Base-by-base conservation (phyloP, 2,888 invertebrate genomes). In the Anthophora plumipes region DNA sequence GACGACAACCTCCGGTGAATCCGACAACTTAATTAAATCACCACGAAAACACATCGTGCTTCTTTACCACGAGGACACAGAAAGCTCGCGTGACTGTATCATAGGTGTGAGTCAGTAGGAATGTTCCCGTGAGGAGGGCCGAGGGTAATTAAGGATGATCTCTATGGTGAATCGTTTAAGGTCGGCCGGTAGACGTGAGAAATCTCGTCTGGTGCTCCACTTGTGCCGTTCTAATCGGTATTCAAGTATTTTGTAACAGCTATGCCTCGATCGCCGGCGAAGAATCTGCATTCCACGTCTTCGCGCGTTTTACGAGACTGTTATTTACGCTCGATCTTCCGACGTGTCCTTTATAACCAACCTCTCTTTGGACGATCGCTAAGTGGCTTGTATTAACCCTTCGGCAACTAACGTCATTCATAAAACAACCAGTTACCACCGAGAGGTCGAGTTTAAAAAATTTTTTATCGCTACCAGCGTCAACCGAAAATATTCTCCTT, bases 21-120 rank as follows among this genome's bases (percentile, higher is more conserved):
- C 59, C 76, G 57, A 87, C 79, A 78, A 80, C 83, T 86, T 82
- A 83, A 86, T 86, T 87, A 85, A 87, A 74, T 85, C 80, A 71
- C 68, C 63, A 59, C 60, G 80, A 83, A 55, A 50, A 68, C 64
- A 48, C n/a, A 1, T 39, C 48, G 41, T n/a, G 9, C 14, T 52
- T 64, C 69, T 61, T 31, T 66, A 39, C 57, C 54, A 61, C 64
- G 43, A 55, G 46, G 61, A 80, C 50, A 14, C 46, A 6, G n/a
- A n/a, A 46, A 46, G 11, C 52, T 66, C 82, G 64, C 74, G 46
- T 31, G 31, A 31, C 4, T 31, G 4, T 31, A 67, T 52, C 41
- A 25, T 41, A 50, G 61, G 64, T 22, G 41, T 68, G 84, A 84
- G 63, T 79, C 77, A 57, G 64, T 64, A 64, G 54, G 31, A 20